Conservation (phyloP, 2,797 vertebrate genomes). For the Amazonetta brasiliensis region DNA sequence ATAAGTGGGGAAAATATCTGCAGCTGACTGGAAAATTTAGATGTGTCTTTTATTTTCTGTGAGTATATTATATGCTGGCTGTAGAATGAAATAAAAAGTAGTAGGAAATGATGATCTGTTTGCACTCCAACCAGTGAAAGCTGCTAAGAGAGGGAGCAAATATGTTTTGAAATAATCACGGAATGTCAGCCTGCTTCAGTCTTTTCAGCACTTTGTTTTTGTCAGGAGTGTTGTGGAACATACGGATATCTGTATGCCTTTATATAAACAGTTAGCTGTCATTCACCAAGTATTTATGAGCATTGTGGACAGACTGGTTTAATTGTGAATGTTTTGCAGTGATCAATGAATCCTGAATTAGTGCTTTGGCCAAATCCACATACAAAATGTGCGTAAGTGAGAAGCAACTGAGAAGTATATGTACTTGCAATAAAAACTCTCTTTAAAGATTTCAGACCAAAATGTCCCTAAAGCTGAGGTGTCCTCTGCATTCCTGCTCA, state of each 20-base stretch:
- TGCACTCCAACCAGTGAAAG: not conserved
- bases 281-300: not conserved
- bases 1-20: not conserved
- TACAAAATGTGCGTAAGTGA: fast-evolving
- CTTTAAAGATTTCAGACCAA: not conserved
- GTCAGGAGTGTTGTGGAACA: not conserved
- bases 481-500: not conserved
- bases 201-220: not conserved
- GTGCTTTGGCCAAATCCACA: not conserved
- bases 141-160: not conserved
- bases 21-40: constrained; percentile 21
- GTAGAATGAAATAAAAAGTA: not conserved
- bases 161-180: constrained; percentile 9
- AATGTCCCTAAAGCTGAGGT: not conserved
- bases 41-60: not conserved
- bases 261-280: constrained; percentile 1
- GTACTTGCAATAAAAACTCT: not conserved
- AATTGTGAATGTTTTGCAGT: not conserved
- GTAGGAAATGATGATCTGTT: constrained; percentile 10
- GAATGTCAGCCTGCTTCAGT: not conserved
- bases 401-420: not conserved
- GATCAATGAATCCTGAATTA: not conserved
- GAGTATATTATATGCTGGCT: not conserved
- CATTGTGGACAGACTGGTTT: not conserved
- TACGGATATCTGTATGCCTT: not conserved